Evolutionary conservation across 2,888 invertebrate genomes (phyloP).

Genomic region (Oligia latruncula): DNA sequence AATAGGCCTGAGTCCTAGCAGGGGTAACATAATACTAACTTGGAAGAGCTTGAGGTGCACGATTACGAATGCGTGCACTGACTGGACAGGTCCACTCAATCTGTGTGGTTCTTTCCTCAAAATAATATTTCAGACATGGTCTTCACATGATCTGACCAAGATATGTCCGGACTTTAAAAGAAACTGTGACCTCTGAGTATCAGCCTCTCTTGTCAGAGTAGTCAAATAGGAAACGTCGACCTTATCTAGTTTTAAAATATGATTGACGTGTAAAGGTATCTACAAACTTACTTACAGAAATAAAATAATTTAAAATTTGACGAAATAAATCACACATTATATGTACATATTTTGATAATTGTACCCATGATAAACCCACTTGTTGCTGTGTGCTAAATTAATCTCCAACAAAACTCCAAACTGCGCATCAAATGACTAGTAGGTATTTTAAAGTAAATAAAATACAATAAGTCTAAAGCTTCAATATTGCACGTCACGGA

Average conservation of each 20-base stretch:
- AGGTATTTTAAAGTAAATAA: constrained; percentile 18
- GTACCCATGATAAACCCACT: not conserved
- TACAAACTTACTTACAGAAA: not conserved
- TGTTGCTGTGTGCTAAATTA: not conserved
- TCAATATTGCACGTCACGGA: constrained; percentile 45
- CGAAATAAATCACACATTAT: not conserved
- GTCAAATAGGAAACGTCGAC: not conserved
- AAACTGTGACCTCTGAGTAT: too few relatives aligned
- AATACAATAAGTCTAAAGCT: constrained; percentile 10
- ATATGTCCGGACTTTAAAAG: not conserved
- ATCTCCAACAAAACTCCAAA: not conserved
- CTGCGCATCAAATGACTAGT: not conserved
- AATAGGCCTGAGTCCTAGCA: too few relatives aligned
- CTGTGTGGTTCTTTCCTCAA: not conserved
- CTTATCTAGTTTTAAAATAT: not conserved
- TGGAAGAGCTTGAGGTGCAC: too few relatives aligned
- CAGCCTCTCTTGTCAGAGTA: too few relatives aligned
- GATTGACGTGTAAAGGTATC: not conserved
- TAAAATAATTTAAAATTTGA: not conserved
- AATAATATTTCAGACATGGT: not conserved
- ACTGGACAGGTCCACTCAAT: not conserved
- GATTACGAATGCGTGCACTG: not conserved
- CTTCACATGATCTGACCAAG: not conserved
- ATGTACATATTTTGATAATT: not conserved
- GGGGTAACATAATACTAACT: not conserved